These are phyloP conservation scores for Taenaris catops DNA, from an alignment of 2,888 invertebrate genomes.

Conservation along the genomic window DNA sequence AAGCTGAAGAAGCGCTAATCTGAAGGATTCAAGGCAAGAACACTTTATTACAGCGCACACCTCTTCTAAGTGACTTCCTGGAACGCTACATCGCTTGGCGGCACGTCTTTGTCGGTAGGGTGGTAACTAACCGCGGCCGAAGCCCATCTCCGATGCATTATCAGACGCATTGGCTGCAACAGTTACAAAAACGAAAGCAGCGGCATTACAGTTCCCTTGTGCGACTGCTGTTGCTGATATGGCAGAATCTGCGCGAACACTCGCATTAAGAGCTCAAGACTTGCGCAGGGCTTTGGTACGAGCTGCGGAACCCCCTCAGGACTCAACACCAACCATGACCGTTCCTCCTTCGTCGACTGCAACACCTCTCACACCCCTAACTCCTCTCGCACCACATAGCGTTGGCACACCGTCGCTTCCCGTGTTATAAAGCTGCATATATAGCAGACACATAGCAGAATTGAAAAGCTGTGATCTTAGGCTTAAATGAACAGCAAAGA, in stretches of 20 bases:
- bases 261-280: slow-evolving; percentile 91
- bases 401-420: slow-evolving; percentile 47
- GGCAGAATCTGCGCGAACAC: slow-evolving; percentile 93
- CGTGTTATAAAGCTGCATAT: slow-evolving; percentile 39
- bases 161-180: slow-evolving; percentile 90
- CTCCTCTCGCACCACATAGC: slow-evolving; percentile 42
- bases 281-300: slow-evolving; percentile 87
- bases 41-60: no score
- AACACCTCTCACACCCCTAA: slow-evolving; percentile 57
- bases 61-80: no score
- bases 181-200: slow-evolving; percentile 93
- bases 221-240: slow-evolving; percentile 94
- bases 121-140: no score
- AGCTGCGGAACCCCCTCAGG: slow-evolving; percentile 77
- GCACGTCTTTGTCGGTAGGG: no score
- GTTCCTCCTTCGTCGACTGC: slow-evolving; percentile 51
- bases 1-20: no score
- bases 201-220: slow-evolving; percentile 95
- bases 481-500: background rate
- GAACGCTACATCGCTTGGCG: no score
- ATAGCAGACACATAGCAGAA: slow-evolving; percentile 2
- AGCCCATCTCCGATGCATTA: slow-evolving; percentile 89
- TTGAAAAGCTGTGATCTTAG: slow-evolving; percentile 10
- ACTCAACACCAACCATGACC: slow-evolving; percentile 45
- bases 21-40: no score